Evolutionary conservation across 2,888 invertebrate species (phyloP), one percentile per base, ranked within the genome.

Genomic region (Cosmia trapezina): DNA sequence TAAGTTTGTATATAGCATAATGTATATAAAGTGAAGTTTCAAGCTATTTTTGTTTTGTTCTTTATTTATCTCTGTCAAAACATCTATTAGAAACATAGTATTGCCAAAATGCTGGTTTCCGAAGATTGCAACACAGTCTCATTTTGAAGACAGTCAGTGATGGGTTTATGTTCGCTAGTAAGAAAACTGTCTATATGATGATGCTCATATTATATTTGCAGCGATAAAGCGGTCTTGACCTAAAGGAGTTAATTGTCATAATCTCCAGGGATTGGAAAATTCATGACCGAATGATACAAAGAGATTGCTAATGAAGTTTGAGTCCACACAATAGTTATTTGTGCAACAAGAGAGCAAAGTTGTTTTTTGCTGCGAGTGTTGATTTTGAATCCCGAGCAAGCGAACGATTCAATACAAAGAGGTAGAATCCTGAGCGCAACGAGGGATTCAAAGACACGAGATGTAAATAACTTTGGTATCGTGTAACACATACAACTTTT

Each of bases 21-120:
- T 79, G 79, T 80, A 80, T 62, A 80, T 76, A 80, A 71, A 80
- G 64, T 62, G 71, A 80, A 68, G 49, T 80, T 80, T 76, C 12
- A 80, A 68, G 72, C 76, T 68, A 43, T 37, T 45, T 54, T 45
- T 1, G 51, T 45, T 54, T 45, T 1, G 51, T 53, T 49, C 72
- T 76, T 80, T 68, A 76, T 76, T 79, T 53, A 14, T 43, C 6
- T 57, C 33, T 43, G 14, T 4, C 1, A 17, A 33, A n/a, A 47
- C 17, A 33, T 28, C 8, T 14, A 51, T 11, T n/a, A n/a, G 4
- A 14, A 14, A 49, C 6, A 9, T 33, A 6, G 8, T 28, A 4
- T 53, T 22, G 22, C 53, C 2, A 53, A 53, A 22, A 54, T 54
- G 22, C 14, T 28, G 17, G 28, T 8, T 54, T 28, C 4, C 9